Evolutionary conservation across 2,888 invertebrate species (phyloP).

Genomic region (Dorcus parallelipipedus): DNA sequence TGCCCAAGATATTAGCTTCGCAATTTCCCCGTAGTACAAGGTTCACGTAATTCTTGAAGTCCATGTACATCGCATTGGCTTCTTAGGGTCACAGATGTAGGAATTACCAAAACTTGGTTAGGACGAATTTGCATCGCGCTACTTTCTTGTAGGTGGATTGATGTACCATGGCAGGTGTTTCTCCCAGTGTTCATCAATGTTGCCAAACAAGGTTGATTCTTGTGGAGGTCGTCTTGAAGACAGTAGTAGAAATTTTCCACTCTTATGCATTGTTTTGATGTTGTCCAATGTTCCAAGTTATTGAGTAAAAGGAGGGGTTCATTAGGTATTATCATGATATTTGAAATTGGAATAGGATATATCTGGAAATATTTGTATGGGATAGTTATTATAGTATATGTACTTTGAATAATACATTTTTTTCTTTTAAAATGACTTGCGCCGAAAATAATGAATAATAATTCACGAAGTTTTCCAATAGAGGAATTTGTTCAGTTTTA

Average conservation of each 20-base stretch:
- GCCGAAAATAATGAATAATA: slow-evolving; percentile 6
- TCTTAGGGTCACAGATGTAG: not conserved
- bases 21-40: not conserved
- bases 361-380: slow-evolving; percentile 5
- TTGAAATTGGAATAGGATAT: not conserved
- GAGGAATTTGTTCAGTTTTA: too few relatives aligned
- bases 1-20: not conserved
- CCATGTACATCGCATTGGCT: not conserved
- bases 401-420: slow-evolving; percentile 7
- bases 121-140: not conserved
- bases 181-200: not conserved
- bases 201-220: not conserved
- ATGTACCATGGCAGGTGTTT: not conserved
- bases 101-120: not conserved
- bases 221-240: not conserved
- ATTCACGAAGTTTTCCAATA: not conserved
- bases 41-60: not conserved
- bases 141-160: not conserved
- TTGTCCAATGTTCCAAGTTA: slow-evolving; percentile 3
- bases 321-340: slow-evolving; percentile 5
- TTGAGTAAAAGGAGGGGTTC: slow-evolving; percentile 5
- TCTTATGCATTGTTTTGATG: not conserved
- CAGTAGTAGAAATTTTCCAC: slow-evolving; percentile 1
- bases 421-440: not conserved
- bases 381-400: slow-evolving; percentile 4